Percentiles rank a stretch among this genome's conserved stretches.
These are phyloP conservation scores for Anableps anableps DNA, from an alignment of 2,797 vertebrate genomes.

Conservation along the genomic window DNA sequence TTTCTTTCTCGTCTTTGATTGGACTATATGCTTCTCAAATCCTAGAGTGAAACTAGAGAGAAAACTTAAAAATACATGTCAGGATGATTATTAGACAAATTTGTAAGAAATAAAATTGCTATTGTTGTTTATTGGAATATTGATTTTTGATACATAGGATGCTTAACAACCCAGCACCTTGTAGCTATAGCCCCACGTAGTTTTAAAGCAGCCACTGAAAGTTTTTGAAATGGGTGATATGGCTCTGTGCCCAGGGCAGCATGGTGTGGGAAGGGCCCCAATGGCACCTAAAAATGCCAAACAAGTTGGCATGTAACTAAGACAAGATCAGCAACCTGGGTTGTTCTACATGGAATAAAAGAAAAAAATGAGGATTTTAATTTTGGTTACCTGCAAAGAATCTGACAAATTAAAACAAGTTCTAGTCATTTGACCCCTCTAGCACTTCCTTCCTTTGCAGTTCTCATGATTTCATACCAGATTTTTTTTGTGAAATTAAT, in stretches of 20 bases:
- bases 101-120: conserved; percentile 36
- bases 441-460: neutral
- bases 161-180: neutral
- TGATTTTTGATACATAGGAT: neutral
- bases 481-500: neutral
- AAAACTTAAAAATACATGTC: conserved; percentile 47
- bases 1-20: conserved; percentile 58
- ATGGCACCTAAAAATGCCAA: neutral
- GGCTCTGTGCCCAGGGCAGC: neutral
- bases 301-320: neutral
- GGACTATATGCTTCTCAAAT: conserved; percentile 40
- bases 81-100: conserved; percentile 56
- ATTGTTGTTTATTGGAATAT: conserved; percentile 18
- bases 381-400: neutral
- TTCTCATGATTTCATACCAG: neutral
- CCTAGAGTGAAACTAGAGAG: conserved; percentile 23
- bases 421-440: neutral
- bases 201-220: neutral
- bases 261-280: neutral
- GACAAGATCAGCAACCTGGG: no score
- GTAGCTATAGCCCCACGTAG: neutral
- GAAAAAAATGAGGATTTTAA: neutral
- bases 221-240: neutral
- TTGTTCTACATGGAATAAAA: no score
- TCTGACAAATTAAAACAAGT: neutral